These are phyloP conservation scores for Neotoxoptera formosana DNA, from an alignment of 1,140 invertebrate genomes.

Conservation along the genomic window DNA sequence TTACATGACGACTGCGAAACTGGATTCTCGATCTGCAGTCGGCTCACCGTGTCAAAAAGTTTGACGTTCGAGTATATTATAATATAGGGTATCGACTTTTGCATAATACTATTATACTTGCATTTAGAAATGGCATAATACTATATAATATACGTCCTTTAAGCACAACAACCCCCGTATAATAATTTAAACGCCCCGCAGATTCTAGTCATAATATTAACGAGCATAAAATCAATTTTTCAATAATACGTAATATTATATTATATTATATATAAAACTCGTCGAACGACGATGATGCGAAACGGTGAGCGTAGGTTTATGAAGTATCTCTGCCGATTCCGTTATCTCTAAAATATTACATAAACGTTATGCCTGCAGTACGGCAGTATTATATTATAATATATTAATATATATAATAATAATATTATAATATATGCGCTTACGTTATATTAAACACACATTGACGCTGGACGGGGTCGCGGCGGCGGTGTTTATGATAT, in stretches of 20 bases:
- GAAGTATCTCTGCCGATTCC: not conserved
- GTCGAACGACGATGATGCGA: not conserved
- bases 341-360: not conserved
- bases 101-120: not conserved
- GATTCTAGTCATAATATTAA: not conserved
- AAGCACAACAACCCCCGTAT: not conserved
- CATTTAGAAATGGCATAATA: not conserved
- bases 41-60: not conserved
- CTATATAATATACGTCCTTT: not conserved
- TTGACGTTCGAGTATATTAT: not conserved
- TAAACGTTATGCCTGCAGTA: not conserved
- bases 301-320: not conserved
- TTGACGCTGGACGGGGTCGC: not conserved
- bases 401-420: no score
- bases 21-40: not conserved
- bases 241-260: not conserved
- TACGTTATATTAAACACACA: not conserved
- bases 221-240: not conserved
- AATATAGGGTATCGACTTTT: not conserved
- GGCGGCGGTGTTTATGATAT: slow-evolving; percentile 30
- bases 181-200: not conserved
- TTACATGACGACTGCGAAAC: not conserved
- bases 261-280: not conserved
- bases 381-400: not conserved
- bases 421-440: not conserved